Percentiles rank a stretch among this genome's conserved stretches.
These are phyloP conservation scores for Eristalis intricaria DNA, from an alignment of 2,888 invertebrate genomes.

Conservation along the genomic window DNA sequence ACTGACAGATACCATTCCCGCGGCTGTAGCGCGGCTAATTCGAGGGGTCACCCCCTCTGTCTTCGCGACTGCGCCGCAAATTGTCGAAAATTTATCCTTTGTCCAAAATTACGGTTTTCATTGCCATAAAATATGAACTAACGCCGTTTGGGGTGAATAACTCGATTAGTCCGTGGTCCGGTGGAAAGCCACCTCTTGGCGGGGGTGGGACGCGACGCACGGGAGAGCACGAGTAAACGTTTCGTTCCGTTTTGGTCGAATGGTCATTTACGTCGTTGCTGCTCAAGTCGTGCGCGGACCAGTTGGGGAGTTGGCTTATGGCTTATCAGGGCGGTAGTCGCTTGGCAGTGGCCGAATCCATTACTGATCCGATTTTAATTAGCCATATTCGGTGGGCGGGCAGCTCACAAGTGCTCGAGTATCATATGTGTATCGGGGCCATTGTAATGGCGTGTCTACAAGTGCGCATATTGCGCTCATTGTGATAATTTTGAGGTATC, in stretches of 20 bases:
- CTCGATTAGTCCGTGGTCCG: constrained; percentile 53
- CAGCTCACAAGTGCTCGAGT: neutral
- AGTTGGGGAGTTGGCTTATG: constrained; percentile 16
- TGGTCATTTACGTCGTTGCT: constrained; percentile 47
- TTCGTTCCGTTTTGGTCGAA: constrained; percentile 50
- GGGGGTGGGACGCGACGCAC: neutral
- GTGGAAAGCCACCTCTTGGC: constrained; percentile 29
- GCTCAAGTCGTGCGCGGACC: neutral
- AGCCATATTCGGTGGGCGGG: constrained; percentile 56
- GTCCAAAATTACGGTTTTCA: constrained; percentile 62
- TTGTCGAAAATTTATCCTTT: constrained; percentile 45
- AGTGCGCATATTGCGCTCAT: constrained; percentile 19
- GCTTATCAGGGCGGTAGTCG: constrained; percentile 45
- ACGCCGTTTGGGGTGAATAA: constrained; percentile 60
- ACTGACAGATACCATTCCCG: neutral
- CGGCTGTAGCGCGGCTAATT: neutral
- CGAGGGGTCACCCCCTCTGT: neutral
- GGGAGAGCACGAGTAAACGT: neutral
- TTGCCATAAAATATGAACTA: constrained; percentile 66
- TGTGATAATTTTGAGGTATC: constrained; percentile 34
- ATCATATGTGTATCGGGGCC: constrained; percentile 24
- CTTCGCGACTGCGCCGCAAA: constrained; percentile 28
- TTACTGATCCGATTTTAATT: constrained; percentile 45
- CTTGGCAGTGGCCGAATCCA: constrained; percentile 13
- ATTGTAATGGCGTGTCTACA: constrained; percentile 59